Conservation (phyloP, 2,888 invertebrate species). For the Cephonodes hylas region DNA sequence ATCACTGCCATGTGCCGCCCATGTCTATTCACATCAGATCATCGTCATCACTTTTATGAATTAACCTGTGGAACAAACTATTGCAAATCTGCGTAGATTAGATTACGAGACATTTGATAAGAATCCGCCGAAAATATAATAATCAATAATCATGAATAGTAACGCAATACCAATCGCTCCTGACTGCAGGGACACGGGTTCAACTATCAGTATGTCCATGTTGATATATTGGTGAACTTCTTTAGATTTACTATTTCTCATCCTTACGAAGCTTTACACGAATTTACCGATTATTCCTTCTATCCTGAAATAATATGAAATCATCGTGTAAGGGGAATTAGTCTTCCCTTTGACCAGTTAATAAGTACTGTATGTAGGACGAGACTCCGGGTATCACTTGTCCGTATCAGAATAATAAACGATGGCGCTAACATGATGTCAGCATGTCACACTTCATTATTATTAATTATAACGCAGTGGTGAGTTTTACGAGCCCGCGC, state of each 20-base stretch:
- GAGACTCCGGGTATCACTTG: too few relatives aligned
- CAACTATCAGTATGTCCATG: too few relatives aligned
- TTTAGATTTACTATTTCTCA: too few relatives aligned
- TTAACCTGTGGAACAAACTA: background rate
- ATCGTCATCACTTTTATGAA: too few relatives aligned
- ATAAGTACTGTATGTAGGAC: too few relatives aligned
- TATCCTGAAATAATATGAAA: too few relatives aligned
- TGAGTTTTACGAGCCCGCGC: background rate
- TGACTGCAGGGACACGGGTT: background rate
- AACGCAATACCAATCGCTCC: background rate
- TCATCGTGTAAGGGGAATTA: too few relatives aligned
- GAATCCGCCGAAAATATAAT: background rate
- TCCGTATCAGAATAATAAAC: too few relatives aligned
- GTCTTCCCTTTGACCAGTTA: too few relatives aligned
- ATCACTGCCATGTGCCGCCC: background rate
- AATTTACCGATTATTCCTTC: too few relatives aligned
- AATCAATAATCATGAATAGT: background rate
- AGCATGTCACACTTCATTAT: slow-evolving; percentile 19
- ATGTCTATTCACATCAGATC: background rate
- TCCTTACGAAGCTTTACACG: too few relatives aligned
- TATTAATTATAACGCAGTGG: slow-evolving; percentile 15
- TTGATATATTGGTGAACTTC: too few relatives aligned
- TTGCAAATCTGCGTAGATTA: background rate
- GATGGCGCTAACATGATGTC: background rate
- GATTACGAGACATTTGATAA: background rate